A percentile compares a stretch with the other conserved stretches of the same genome.
phyloP scores from a whole-genome alignment of 2,888 invertebrate genomes.

The Acanthosepion esculentum region DNA sequence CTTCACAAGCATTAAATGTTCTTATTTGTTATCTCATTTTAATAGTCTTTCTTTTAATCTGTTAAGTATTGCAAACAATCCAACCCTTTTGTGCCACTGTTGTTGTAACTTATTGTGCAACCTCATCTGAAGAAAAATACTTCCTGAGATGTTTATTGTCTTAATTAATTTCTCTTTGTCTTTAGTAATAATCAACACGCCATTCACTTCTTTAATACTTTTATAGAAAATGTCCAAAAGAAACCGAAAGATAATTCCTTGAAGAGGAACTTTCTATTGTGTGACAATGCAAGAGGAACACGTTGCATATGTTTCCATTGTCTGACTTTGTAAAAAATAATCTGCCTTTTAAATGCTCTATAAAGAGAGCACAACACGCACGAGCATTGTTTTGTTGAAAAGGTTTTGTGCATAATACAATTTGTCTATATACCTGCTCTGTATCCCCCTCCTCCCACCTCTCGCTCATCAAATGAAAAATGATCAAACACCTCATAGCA shows the following conservation, averaged over 20 bases:
- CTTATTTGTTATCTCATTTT: too few species aligned
- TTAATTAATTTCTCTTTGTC: background rate
- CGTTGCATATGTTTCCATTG: background rate
- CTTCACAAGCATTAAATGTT: too few species aligned
- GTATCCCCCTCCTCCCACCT: background rate
- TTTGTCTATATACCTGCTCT: background rate
- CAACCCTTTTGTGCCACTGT: background rate
- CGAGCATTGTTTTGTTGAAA: background rate
- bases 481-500: background rate
- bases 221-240: background rate
- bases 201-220: background rate
- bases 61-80: background rate
- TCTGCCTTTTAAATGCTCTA: background rate
- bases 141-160: background rate
- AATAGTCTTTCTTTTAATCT: too few species aligned
- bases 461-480: background rate
- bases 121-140: background rate
- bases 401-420: background rate
- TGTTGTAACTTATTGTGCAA: background rate
- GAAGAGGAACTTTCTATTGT: background rate
- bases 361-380: background rate
- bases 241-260: background rate
- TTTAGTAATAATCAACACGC: too few species aligned
- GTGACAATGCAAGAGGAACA: background rate
- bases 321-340: background rate